These are phyloP conservation scores for Serilophus lunatus DNA, from an alignment of 2,113 vertebrate species.

Conservation along the genomic window DNA sequence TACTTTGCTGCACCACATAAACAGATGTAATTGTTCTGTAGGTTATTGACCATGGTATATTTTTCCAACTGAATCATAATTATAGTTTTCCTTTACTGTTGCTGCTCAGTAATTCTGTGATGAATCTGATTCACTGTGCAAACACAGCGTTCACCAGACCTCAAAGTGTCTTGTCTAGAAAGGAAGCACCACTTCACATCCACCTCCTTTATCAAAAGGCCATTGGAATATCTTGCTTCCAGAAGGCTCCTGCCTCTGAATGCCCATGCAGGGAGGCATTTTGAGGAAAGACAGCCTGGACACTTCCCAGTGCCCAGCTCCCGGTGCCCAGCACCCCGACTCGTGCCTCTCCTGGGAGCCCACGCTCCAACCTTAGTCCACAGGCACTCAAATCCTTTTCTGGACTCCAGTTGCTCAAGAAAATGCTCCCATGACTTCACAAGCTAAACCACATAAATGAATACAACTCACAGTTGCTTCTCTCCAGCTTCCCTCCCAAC, in stretches of 20 bases:
- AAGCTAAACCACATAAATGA: not conserved
- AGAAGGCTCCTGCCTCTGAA: not conserved
- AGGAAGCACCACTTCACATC: not conserved
- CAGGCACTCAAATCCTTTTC: fast-evolving
- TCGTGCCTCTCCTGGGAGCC: not conserved
- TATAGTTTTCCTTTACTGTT: not conserved
- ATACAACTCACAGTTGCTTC: not conserved
- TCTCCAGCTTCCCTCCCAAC: not conserved
- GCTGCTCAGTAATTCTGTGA: not conserved
- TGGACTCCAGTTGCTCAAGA: not conserved
- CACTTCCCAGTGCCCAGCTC: not conserved
- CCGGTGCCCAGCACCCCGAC: not conserved
- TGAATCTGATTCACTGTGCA: not conserved
- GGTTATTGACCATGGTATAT: not conserved
- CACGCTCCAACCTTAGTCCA: fast-evolving
- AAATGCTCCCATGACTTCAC: not conserved
- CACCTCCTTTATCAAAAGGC: not conserved
- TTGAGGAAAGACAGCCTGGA: not conserved
- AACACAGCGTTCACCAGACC: not conserved
- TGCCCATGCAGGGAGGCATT: not conserved
- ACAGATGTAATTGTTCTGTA: not conserved
- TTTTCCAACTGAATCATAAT: slow-evolving; percentile 15
- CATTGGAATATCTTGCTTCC: not conserved
- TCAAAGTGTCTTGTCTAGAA: not conserved
- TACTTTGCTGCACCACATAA: not conserved